A percentile compares a stretch with the other conserved stretches of the same genome.
These are phyloP conservation scores for Apodemia zela DNA, from an alignment of 2,888 invertebrate species.

Conservation along the genomic window DNA sequence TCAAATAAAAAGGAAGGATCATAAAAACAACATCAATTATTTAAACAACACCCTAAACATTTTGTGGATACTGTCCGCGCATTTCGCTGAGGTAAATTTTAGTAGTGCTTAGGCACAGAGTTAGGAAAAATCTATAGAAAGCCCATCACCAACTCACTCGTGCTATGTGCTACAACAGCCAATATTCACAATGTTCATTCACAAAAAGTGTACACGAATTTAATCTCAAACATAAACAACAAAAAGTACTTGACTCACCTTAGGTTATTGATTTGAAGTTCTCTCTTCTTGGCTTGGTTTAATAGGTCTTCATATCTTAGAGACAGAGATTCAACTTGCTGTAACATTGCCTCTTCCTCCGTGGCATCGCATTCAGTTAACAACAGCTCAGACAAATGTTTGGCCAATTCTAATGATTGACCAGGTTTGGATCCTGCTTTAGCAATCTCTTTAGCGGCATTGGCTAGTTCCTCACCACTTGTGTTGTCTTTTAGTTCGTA, in stretches of 20 bases:
- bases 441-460: conserved; percentile 85
- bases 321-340: conserved; percentile 83
- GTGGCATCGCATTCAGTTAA: conserved; percentile 86
- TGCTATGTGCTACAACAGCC: conserved; percentile 32
- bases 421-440: conserved; percentile 89
- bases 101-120: conserved; percentile 12
- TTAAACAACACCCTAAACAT: background rate
- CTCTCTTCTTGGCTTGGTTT: conserved; percentile 85
- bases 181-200: conserved; percentile 25
- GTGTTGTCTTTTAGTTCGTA: conserved; percentile 68
- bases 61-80: background rate
- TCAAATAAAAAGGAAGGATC: no score
- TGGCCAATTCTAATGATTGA: conserved; percentile 89
- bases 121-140: conserved; percentile 18
- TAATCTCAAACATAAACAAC: conserved; percentile 31
- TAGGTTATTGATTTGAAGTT: conserved; percentile 87
- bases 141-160: conserved; percentile 34
- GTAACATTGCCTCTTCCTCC: conserved; percentile 83
- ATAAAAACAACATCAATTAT: no score
- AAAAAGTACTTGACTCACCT: conserved; percentile 79
- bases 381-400: conserved; percentile 88
- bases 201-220: conserved; percentile 16
- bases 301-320: conserved; percentile 85
- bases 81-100: background rate
- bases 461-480: conserved; percentile 79